Evolutionary conservation across 2,888 invertebrate genomes (phyloP), one percentile per base, ranked within the genome.

Genomic region (Lasioglossum villosulum): DNA sequence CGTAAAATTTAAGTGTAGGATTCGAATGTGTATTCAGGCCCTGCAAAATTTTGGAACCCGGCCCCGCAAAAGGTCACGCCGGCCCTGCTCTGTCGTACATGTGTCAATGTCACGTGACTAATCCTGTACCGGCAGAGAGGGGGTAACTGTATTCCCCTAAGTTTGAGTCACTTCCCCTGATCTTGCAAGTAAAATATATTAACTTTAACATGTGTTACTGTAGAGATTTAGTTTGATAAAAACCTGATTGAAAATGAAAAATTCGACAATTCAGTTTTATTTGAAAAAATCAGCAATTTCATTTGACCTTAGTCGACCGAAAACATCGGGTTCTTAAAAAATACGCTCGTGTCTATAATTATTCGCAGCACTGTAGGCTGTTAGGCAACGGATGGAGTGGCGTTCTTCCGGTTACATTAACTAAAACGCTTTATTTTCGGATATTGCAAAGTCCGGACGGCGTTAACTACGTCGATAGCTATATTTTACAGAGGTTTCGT

Each of bases 351-450:
- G 1, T 34, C 66, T 34, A 34, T 66, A 66, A 66, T 66, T 66
- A 34, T 34, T 30, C 30, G 8, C 34, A 66, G 30, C 66, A 34
- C 19, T 34, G 66, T 34, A 3, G 1, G 66, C 10, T 66, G 34
- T 34, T 66, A 66, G 34, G 66, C 66, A 66, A 66, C 19, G 66
- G 34, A 66, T 34, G 66, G 19, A 34, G 34, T 23, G 34, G 66
- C 66, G 23, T 30, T 66, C 66, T 66, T 66, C 66, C 66, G 66
- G 66, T 66, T 66, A 34, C 5, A 66, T 8, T 34, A 34, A 66
- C 34, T 34, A 66, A 34, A 66, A 66, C 66, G 66, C 34, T 66
- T 66, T 66, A 66, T 66, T 66, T 66, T 66, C 34, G 66, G 66
- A 66, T 66, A 66, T 66, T 66, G 34, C 34, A 66, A 66, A 66